These are phyloP conservation scores for Melanotaenia duboulayi DNA, from an alignment of 2,113 vertebrate species.

Conservation along the genomic window DNA sequence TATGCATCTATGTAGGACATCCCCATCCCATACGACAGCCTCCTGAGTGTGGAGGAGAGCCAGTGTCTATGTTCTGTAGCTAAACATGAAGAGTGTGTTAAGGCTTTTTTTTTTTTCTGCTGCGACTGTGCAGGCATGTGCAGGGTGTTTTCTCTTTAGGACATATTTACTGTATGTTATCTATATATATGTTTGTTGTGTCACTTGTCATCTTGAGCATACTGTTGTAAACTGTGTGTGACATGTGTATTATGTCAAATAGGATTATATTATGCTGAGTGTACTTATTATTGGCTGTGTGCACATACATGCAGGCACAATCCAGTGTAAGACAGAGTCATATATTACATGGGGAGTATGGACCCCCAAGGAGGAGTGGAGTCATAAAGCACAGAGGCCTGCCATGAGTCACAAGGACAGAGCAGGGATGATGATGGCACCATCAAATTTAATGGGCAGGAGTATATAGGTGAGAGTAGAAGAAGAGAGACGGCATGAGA, in stretches of 20 bases:
- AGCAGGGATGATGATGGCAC: constrained; percentile 58
- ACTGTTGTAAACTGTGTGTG: background rate
- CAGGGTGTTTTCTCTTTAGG: constrained; percentile 6
- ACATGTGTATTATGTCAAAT: constrained; percentile 10
- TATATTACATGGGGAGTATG: constrained; percentile 25
- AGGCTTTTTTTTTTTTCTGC: constrained; percentile 20
- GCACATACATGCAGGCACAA: background rate
- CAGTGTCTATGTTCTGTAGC: constrained; percentile 56
- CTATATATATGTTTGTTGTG: background rate
- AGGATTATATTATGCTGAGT: background rate
- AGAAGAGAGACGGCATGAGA: constrained; percentile 18
- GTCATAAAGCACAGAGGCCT: constrained; percentile 50
- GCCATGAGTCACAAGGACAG: constrained; percentile 61
- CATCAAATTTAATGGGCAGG: constrained; percentile 63
- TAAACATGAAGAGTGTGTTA: constrained; percentile 50
- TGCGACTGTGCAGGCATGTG: constrained; percentile 16
- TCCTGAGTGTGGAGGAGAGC: constrained; percentile 16
- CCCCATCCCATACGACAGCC: constrained; percentile 45
- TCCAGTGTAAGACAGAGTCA: constrained; percentile 13
- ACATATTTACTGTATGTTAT: background rate
- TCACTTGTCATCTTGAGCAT: background rate
- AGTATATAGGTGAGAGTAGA: constrained; percentile 26
- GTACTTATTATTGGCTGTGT: background rate
- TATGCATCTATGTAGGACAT: constrained; percentile 34
- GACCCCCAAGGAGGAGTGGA: constrained; percentile 47